Evolutionary conservation across 2,888 invertebrate species (phyloP), one percentile per base, ranked within the genome.

Genomic region (Ochropleura leucogaster): DNA sequence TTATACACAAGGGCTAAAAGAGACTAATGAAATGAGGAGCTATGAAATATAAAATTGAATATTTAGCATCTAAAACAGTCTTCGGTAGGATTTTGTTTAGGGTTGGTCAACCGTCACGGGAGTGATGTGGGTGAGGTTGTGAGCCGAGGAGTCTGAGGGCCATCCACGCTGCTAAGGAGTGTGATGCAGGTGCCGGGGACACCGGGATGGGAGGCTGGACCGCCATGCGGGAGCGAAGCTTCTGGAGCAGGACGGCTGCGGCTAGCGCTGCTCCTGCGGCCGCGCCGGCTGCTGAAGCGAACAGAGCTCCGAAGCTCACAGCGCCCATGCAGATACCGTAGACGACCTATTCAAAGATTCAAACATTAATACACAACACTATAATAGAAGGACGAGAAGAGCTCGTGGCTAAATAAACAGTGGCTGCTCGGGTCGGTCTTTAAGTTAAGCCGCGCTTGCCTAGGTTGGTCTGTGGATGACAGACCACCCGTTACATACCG

Each of bases 261-360:
- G 98, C 98, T 12, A 99, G 94, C 0, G 99, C 98, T 0, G 99
- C 98, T 4, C 98, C 98, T 3, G 99, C 98, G 0, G 99, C 98
- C 0, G 98, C 98, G 14, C 98, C 97, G 0, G 98, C 98, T 0
- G 98, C 98, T 18, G 98, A 97, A 69, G 99, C 98, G 94, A 99
- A 99, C 20, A 99, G 97, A 7, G 98, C 98, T 87, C 98, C 98
- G 92, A 99, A 99, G 46, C 98, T 98, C 0, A 98, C 98, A 44
- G 98, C 98, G 0, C 99, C 99, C 97, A 99, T 97, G 89, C 99
- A 99, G 69, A 99, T 98, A 49, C 99, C 99, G 92, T 99, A 99
- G 10, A 99, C 98, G 0, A 98, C 98, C 96, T 96, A 87, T 9
- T 51, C 2, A 9, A 10, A 46, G 0, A 53, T 6, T 3, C 12